Conservation (phyloP, 30 jellyfish, hydroid and myxozoan genomes). For the Hydra vulgaris region DNA sequence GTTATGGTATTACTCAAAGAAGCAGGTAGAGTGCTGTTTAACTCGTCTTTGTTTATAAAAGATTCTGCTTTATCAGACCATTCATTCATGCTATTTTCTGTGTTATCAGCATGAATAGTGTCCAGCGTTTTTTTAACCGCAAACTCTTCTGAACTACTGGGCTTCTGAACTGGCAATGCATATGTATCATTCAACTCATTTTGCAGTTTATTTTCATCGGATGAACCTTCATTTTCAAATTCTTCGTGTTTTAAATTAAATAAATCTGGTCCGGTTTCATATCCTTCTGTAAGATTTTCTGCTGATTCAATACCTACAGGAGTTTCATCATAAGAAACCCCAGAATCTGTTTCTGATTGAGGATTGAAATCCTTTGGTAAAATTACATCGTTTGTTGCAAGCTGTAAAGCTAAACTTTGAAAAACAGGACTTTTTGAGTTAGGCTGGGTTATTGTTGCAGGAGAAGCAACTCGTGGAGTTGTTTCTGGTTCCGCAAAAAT, state of each 20-base stretch:
- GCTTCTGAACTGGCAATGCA: background rate
- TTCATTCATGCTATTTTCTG: background rate
- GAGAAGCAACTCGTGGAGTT: background rate
- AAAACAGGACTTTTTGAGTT: slow-evolving; percentile 6
- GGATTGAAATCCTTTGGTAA: background rate
- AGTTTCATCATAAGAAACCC: background rate
- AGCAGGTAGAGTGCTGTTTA: background rate
- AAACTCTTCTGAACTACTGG: background rate
- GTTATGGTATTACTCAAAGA: background rate
- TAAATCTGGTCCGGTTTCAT: slow-evolving; percentile 8
- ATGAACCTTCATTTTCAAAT: slow-evolving; percentile 7
- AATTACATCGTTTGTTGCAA: slow-evolving; percentile 17
- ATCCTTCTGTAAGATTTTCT: slow-evolving; percentile 13
- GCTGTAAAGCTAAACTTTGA: slow-evolving; percentile 14
- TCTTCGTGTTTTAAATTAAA: background rate
- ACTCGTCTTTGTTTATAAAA: background rate
- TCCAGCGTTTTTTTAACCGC: background rate
- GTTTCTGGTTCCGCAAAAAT: background rate
- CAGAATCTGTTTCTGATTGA: background rate
- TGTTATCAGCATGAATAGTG: background rate
- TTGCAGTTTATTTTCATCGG: background rate
- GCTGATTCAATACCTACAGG: slow-evolving; percentile 9
- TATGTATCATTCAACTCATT: background rate
- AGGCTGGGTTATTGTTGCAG: slow-evolving; percentile 1
- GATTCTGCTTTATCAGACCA: background rate